phyloP scores from a whole-genome alignment of 2,797 vertebrate species.

The Etheostoma perlongum region DNA sequence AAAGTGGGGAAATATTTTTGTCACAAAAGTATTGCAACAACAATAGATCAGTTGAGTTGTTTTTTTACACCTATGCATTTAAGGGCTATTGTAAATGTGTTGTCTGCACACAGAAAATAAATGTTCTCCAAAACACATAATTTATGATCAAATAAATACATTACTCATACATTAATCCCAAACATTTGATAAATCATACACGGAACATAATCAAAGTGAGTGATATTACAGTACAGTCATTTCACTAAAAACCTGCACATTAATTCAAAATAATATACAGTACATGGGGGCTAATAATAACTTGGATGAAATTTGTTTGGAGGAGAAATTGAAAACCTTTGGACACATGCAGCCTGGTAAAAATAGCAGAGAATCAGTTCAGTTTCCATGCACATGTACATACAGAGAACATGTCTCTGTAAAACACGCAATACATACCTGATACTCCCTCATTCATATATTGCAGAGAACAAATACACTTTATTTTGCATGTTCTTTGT shows the following conservation, averaged over 20 bases:
- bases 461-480: constrained; percentile 53
- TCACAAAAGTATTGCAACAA: background rate
- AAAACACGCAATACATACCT: constrained; percentile 44
- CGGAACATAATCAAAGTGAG: constrained; percentile 42
- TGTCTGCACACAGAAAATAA: background rate
- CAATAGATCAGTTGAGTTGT: background rate
- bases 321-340: constrained; percentile 30
- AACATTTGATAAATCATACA: constrained; percentile 58
- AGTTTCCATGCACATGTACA: constrained; percentile 65
- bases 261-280: constrained; percentile 42
- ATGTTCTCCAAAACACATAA: background rate
- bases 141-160: constrained; percentile 66
- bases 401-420: constrained; percentile 38
- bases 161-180: constrained; percentile 56
- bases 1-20: too few species aligned
- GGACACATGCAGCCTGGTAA: constrained; percentile 71
- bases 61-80: background rate
- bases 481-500: constrained; percentile 36
- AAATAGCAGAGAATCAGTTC: constrained; percentile 54
- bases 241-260: constrained; percentile 59
- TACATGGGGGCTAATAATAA: constrained; percentile 39
- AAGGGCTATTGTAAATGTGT: background rate
- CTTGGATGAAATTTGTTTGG: constrained; percentile 38
- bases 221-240: constrained; percentile 59
- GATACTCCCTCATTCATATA: constrained; percentile 42